phyloP scores from a whole-genome alignment of 64 coral and sea anemone species.

The Pocillopora damicornis region DNA sequence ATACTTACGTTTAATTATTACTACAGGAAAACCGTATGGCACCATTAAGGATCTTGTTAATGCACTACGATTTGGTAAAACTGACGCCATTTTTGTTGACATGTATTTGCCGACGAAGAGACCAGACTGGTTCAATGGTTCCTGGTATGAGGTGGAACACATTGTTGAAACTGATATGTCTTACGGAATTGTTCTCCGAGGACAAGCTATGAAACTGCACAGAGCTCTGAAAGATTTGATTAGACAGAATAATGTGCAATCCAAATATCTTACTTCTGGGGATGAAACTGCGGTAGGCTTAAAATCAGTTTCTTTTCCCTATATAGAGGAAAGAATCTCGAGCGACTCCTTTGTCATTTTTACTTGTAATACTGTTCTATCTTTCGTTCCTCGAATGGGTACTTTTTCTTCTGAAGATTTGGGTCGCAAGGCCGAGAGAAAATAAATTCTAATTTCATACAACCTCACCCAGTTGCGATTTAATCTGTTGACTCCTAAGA shows the following conservation, averaged over 20 bases:
- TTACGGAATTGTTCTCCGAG: background rate
- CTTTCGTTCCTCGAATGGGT: too few relatives aligned
- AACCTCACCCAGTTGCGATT: too few relatives aligned
- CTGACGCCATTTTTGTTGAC: slow-evolving; percentile 9
- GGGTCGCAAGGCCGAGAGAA: too few relatives aligned
- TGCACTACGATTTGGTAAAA: background rate
- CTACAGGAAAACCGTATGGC: background rate
- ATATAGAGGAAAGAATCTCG: too few relatives aligned
- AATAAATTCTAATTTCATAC: too few relatives aligned
- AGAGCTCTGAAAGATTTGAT: background rate
- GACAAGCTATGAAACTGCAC: background rate
- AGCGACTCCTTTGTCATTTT: too few relatives aligned
- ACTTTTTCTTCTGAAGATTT: too few relatives aligned
- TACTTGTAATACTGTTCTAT: too few relatives aligned
- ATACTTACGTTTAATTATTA: background rate
- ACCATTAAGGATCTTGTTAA: background rate
- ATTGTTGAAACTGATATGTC: background rate
- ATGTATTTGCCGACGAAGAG: background rate
- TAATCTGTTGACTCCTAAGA: too few relatives aligned
- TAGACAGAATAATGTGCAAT: background rate
- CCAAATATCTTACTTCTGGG: background rate
- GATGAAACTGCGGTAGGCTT: background rate
- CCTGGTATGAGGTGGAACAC: background rate
- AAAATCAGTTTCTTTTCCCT: too few relatives aligned
- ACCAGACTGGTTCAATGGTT: background rate